These are phyloP conservation scores for western clawed frog (Xenopus tropicalis) DNA, from an alignment of 2,113 vertebrate genomes.

Conservation along the genomic window DNA sequence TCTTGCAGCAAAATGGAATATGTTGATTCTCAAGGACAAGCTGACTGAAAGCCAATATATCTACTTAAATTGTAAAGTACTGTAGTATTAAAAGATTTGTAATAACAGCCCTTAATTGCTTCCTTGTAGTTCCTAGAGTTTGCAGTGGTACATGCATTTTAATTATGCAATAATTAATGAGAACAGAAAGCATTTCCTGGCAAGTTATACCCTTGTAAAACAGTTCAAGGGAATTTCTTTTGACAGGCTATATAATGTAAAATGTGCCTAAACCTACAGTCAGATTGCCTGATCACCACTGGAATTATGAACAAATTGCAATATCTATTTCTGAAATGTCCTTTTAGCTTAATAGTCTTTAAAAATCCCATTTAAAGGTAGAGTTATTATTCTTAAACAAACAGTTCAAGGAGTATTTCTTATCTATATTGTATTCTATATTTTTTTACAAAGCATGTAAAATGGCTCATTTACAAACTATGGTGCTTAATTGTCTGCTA, in stretches of 20 bases:
- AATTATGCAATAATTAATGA: slow-evolving; percentile 46
- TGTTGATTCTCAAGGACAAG: slow-evolving; percentile 43
- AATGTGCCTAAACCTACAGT: slow-evolving; percentile 18
- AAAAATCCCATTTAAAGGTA: too few relatives aligned
- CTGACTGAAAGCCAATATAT: slow-evolving; percentile 44
- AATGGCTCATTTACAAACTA: too few relatives aligned
- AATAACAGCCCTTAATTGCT: slow-evolving; percentile 43
- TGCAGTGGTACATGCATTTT: slow-evolving; percentile 43
- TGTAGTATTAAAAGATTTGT: slow-evolving; percentile 46
- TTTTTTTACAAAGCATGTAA: too few relatives aligned
- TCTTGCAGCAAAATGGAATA: slow-evolving; percentile 35
- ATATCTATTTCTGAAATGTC: too few relatives aligned
- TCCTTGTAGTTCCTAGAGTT: slow-evolving; percentile 41
- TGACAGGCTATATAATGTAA: slow-evolving; percentile 30
- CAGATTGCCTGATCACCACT: too few relatives aligned
- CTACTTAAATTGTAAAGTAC: slow-evolving; percentile 43
- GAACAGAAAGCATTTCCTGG: slow-evolving; percentile 44
- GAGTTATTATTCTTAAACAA: too few relatives aligned
- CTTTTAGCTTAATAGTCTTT: too few relatives aligned
- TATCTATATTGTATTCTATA: too few relatives aligned
- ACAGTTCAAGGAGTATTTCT: too few relatives aligned
- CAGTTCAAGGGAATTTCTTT: slow-evolving; percentile 39
- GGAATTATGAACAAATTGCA: too few relatives aligned
- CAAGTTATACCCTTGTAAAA: slow-evolving; percentile 41
- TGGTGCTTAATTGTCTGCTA: too few relatives aligned